Base-by-base conservation (phyloP, 2,113 vertebrate genomes). In the Meleagris gallopavo region DNA sequence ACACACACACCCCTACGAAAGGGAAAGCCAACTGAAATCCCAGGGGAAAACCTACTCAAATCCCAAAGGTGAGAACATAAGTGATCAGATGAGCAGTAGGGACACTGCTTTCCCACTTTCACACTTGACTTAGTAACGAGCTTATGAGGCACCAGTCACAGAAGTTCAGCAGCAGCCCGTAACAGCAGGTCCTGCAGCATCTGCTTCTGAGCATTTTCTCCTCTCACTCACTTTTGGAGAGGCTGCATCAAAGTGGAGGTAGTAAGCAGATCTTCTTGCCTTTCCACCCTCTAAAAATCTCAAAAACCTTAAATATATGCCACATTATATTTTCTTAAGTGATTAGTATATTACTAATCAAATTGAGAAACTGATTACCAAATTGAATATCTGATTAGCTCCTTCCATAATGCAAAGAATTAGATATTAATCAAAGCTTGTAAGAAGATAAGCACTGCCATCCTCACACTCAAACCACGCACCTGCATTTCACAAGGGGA, bases 351-450 rank as follows among this genome's bases (percentile, higher is more conserved):
- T 72, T 79, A 90, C 93, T 94, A 96, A 97, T 97, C 46, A 97
- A 97, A 98, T 86, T 88, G 83, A 95, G 96, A 93, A 96, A 57
- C 77, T 97, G 86, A 97, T 96, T 96, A 96, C 69, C n/a, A 95
- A 97, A 95, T 45, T 93, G 89, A 97, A 96, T 90, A 83, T 90
- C 52, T 97, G 95, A 98, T 97, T 95, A 97, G 89, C 69, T 95
- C 70, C 70, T 95, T 97, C 54, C 66, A 87, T 66, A 83, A 96
- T 62, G 64, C 66, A 93, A 96, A 93, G 82, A 90, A 82, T 89
- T 80, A 93, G 65, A 57, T 89, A 95, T 94, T 97, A 97, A 98
- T 97, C 95, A 97, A 96, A 96, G 70, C 81, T 75, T 48, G 7
- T 32, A 60, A 60, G 76, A 95, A 86, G 92, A 92, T 82, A 93